Conservation (phyloP, 2,113 vertebrate genomes). For the Pygoscelis antarcticus region DNA sequence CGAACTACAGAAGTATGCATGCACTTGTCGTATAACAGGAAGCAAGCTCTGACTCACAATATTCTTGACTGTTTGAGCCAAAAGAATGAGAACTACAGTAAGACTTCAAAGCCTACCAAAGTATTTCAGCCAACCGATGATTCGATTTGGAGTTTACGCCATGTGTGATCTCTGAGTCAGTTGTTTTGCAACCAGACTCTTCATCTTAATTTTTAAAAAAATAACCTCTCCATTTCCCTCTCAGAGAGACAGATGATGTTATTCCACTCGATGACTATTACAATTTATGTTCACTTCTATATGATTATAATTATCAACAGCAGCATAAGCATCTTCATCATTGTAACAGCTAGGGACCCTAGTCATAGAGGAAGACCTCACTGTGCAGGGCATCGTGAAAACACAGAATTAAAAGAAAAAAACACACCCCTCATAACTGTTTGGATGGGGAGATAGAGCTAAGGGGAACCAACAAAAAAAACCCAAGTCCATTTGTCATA, state of each 20-base stretch:
- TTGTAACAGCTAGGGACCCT: neutral
- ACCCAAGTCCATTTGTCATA: neutral
- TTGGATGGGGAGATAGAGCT: neutral
- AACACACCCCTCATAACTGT: neutral
- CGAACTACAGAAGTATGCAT: neutral
- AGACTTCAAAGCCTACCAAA: neutral
- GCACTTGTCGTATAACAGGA: neutral
- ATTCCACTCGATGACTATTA: neutral
- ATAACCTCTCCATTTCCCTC: neutral
- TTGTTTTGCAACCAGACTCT: neutral
- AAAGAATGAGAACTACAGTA: neutral
- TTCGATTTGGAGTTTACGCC: neutral
- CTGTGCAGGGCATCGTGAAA: neutral
- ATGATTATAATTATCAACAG: neutral
- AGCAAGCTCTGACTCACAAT: neutral
- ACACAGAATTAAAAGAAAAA: neutral
- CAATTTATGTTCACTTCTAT: neutral
- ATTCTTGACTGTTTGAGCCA: neutral
- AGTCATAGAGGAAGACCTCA: neutral
- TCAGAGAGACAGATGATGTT: neutral
- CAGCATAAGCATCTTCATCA: neutral
- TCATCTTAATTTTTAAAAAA: neutral
- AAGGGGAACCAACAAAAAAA: neutral
- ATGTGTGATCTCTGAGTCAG: neutral
- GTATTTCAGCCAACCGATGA: neutral